Percentiles rank a stretch among this genome's conserved stretches.
These are phyloP conservation scores for Leucoma salicis DNA, from an alignment of 2,888 invertebrate genomes.

Conservation along the genomic window DNA sequence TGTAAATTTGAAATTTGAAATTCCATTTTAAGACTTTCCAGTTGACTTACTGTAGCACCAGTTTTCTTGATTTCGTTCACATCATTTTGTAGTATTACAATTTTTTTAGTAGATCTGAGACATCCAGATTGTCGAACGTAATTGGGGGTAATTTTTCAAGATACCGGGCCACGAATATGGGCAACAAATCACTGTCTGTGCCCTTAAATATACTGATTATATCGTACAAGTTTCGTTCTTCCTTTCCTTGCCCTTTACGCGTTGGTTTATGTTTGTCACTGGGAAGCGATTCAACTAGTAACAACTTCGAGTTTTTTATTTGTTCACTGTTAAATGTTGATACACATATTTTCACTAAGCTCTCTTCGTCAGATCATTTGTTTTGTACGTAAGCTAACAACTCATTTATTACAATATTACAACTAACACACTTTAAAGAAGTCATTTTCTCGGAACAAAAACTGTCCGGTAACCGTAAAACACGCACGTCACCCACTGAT, in stretches of 20 bases:
- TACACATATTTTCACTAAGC: conserved; percentile 10
- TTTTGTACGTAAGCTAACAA: conserved; percentile 15
- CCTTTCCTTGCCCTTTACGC: conserved; percentile 20
- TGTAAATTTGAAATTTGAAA: no score
- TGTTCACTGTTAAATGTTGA: conserved; percentile 13
- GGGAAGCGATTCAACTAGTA: conserved; percentile 19
- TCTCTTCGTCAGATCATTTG: conserved; percentile 15
- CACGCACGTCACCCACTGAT: no score
- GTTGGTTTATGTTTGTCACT: conserved; percentile 11
- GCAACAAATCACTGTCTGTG: conserved; percentile 11
- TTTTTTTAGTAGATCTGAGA: background rate
- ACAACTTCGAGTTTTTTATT: conserved; percentile 16
- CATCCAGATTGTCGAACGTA: background rate
- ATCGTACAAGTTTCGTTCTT: conserved; percentile 14
- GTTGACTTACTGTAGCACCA: no score
- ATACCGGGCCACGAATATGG: conserved; percentile 19
- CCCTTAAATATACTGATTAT: conserved; percentile 18
- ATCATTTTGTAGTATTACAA: background rate
- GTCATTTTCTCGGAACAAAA: no score
- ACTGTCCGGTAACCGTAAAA: no score
- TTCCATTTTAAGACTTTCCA: no score
- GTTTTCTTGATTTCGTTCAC: no score
- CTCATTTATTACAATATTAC: conserved; percentile 6
- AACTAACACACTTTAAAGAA: background rate
- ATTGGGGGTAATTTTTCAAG: conserved; percentile 13